phyloP scores from a whole-genome alignment of 2,888 invertebrate genomes.

The Aproaerema taeniolella region DNA sequence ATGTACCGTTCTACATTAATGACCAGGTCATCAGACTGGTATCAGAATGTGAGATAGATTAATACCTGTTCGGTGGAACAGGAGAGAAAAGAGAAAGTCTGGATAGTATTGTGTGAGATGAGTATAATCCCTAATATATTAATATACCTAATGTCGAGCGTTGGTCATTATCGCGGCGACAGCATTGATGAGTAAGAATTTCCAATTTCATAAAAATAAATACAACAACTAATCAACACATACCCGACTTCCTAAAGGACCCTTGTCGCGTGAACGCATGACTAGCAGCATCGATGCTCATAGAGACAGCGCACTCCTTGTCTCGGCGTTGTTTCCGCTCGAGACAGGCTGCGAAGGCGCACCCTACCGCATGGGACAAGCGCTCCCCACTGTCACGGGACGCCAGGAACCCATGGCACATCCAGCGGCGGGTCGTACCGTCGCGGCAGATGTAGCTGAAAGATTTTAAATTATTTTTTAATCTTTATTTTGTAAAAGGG shows the following conservation, averaged over 20 bases:
- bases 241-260: slow-evolving; percentile 88
- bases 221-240: background rate
- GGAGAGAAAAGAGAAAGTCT: too few relatives aligned
- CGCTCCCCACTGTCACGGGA: slow-evolving; percentile 97
- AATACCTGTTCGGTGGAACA: too few relatives aligned
- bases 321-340: slow-evolving; percentile 98
- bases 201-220: too few relatives aligned
- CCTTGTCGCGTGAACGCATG: slow-evolving; percentile 95
- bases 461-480: background rate
- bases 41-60: too few relatives aligned
- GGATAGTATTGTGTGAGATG: too few relatives aligned
- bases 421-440: slow-evolving; percentile 98
- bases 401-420: slow-evolving; percentile 99
- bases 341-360: slow-evolving; percentile 98
- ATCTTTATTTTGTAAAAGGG: background rate
- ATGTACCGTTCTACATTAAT: too few relatives aligned
- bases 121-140: too few relatives aligned
- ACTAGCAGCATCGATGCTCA: slow-evolving; percentile 93
- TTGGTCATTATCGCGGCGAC: too few relatives aligned
- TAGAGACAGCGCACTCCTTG: slow-evolving; percentile 95
- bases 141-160: too few relatives aligned
- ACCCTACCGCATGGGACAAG: slow-evolving; percentile 98
- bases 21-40: too few relatives aligned
- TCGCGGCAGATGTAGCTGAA: slow-evolving; percentile 98
- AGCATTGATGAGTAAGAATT: too few relatives aligned